Evolutionary conservation across 2,888 invertebrate species (phyloP), one percentile per base, ranked within the genome.

Genomic region (Cheilosia impressa): DNA sequence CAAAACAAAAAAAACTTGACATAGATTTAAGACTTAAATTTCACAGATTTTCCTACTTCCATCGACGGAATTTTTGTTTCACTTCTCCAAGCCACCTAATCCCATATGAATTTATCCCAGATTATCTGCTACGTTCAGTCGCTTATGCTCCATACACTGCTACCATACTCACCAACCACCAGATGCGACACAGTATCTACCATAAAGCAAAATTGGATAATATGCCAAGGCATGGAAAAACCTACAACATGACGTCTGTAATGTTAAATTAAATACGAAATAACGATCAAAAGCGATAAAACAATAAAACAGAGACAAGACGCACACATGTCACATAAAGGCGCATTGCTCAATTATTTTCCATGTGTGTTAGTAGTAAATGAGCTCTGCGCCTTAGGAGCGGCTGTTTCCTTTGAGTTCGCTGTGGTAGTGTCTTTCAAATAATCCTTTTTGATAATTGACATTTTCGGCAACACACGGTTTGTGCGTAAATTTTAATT

Each of bases 261-360:
- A 84, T 80, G 80, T 71, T 55, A 75, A 84, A 84, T 84, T 84
- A 80, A 84, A 84, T 80, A 71, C 65, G 65, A 84, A 80, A 80
- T 82, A 77, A 80, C 80, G 69, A 84, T 84, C 52, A 76, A 78
- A 72, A 84, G 58, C 53, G 58, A 84, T 55, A 69, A 75, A 84
- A 80, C 80, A 84, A 80, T 84, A 84, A 80, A 84, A 84, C 63
- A 73, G 58, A 65, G 38, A 79, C 80, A 80, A 84, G 66, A 55
- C 80, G 65, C 80, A 57, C 73, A 84, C 60, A 84, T 80, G 69
- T 62, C 71, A 52, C 80, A 69, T 52, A 80, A 57, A 75, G 47
- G 31, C 31, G 45, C 60, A 71, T 66, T 84, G 80, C 75, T 80
- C 65, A 80, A 84, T 80, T 84, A 84, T 75, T 69, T 34, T 68